These are phyloP conservation scores for Scyliorhinus canicula DNA, from an alignment of 2,797 vertebrate species.

Conservation along the genomic window DNA sequence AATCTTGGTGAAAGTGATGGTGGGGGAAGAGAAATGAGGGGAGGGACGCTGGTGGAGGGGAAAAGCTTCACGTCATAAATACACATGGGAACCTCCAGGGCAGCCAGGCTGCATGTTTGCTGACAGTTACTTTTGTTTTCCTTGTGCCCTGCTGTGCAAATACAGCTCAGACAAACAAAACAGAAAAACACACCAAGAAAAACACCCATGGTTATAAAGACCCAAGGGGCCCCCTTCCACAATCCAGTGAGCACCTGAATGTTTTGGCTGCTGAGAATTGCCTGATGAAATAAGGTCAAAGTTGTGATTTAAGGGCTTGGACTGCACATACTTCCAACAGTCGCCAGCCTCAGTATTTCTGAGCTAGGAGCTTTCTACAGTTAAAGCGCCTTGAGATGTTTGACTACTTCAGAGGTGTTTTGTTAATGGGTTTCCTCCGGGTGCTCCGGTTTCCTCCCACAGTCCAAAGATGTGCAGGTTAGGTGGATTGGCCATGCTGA, in stretches of 20 bases:
- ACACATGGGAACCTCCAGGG: background rate
- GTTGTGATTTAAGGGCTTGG: background rate
- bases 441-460: no score
- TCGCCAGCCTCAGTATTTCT: background rate
- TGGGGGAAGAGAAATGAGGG: no score
- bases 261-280: background rate
- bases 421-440: no score
- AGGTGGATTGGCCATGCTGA: no score
- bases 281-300: background rate
- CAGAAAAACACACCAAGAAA: background rate
- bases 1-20: background rate
- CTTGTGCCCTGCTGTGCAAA: background rate
- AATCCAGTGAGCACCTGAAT: background rate
- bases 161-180: conserved; percentile 13
- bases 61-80: background rate
- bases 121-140: conserved; percentile 14
- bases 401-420: background rate
- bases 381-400: background rate
- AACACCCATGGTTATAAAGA: background rate
- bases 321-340: background rate
- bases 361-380: background rate
- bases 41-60: background rate
- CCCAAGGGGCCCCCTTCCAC: conserved; percentile 1
- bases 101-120: background rate
- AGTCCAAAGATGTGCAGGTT: no score